Evolutionary conservation across 2,888 invertebrate genomes (phyloP), one percentile per base, ranked within the genome.

Genomic region (Cancer borealis): DNA sequence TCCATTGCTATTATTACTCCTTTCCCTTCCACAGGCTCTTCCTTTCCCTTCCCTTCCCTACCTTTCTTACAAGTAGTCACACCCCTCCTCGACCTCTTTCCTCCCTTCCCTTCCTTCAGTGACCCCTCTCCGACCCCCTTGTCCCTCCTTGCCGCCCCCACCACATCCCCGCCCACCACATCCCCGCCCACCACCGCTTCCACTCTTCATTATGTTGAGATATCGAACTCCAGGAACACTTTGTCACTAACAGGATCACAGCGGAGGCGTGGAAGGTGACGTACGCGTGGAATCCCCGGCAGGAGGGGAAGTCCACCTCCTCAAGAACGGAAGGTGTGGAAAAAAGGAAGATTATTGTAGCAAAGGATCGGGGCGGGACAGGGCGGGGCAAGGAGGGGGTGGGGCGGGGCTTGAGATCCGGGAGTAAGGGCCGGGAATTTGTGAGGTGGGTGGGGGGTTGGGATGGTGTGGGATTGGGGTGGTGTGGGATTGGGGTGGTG

Each of bases 391-490:
- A 79, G 79, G 79, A 6, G 79, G 79, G 26, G 79, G 26, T 30
- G 30, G 30, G 79, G 79, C 79, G 79, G 79, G 79, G 54, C 47
- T 47, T 79, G 30, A 79, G 79, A 79, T 79, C 79, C 79, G 79
- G 79, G 79, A 79, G 88, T 88, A 46, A 88, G 46, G 88, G 88
- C 88, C 47, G 46, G 46, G 26, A 21, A 47, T 47, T 88, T 88
- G 88, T 88, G 46, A 46, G 88, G n/a, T n/a, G 47, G 17, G n/a
- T 8, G n/a, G 12, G 3, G 21, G 47, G 46, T 12, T 39, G 46
- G 26, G 47, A 21, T 5, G 14, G 73, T 6, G 79, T 12, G 30
- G 79, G 79, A 21, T 6, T 66, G 3, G 6, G 10, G 17, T 66
- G 66, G 10, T 45, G 17, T 17, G 47, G 46, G 46, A 21, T 14